Percentiles rank a stretch among this genome's conserved stretches.
Evolutionary conservation across 2,888 invertebrate genomes (phyloP).

Genomic region (Ennomos fuscantarius): DNA sequence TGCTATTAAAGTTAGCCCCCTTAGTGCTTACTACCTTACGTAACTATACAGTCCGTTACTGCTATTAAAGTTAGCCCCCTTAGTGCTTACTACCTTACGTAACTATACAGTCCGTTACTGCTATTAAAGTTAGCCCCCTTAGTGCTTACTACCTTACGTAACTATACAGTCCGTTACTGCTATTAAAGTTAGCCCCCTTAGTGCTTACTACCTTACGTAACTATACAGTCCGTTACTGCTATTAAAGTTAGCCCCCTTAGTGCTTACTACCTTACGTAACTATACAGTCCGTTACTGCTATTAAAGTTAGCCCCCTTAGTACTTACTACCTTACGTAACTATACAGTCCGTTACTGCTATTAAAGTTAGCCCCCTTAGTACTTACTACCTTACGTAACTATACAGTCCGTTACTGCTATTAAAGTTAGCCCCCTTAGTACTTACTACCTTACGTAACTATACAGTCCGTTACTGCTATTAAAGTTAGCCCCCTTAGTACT

Average conservation of each 20-base stretch:
- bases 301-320: conserved; percentile 5
- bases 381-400: background rate
- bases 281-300: background rate
- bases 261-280: background rate
- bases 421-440: conserved; percentile 2
- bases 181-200: conserved; percentile 10
- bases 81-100: background rate
- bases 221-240: background rate
- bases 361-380: conserved; percentile 3
- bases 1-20: conserved; percentile 15
- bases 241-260: conserved; percentile 8
- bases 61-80: conserved; percentile 14
- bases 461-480: conserved; percentile 2
- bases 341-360: background rate
- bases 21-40: background rate
- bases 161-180: background rate
- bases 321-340: background rate
- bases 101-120: background rate
- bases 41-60: too few relatives aligned
- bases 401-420: conserved; percentile 1
- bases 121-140: conserved; percentile 12
- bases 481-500: conserved; percentile 1
- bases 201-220: background rate
- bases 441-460: background rate
- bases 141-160: background rate